Conservation (phyloP, 2,113 vertebrate genomes). For the Chunga burmeisteri region DNA sequence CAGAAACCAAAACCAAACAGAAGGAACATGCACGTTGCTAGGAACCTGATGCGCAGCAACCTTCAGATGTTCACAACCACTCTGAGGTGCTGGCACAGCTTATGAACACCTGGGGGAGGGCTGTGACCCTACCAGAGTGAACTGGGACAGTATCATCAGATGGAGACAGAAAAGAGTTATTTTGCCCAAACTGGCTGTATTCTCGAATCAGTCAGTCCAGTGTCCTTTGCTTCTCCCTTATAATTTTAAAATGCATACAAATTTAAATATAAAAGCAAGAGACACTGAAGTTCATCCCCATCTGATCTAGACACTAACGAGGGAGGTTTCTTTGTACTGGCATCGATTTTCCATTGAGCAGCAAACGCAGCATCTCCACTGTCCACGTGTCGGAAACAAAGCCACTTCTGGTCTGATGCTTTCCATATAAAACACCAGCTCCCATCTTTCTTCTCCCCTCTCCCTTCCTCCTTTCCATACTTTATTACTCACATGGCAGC, state of each 20-base stretch:
- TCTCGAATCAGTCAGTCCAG: background rate
- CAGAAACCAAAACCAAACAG: background rate
- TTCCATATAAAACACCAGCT: constrained; percentile 41
- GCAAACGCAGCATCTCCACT: background rate
- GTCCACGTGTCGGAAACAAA: constrained; percentile 51
- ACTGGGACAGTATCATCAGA: background rate
- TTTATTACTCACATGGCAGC: constrained; percentile 15
- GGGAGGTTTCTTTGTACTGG: constrained; percentile 3
- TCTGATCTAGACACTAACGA: constrained; percentile 10
- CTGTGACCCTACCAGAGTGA: background rate
- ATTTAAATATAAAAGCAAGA: background rate
- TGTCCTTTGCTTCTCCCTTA: background rate
- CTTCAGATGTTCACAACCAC: background rate
- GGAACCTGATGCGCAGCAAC: background rate
- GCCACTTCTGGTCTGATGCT: constrained; percentile 22
- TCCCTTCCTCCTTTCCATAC: background rate
- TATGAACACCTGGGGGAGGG: background rate
- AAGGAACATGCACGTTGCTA: background rate
- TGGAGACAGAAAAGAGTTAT: background rate
- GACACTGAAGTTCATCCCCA: background rate
- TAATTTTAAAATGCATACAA: background rate
- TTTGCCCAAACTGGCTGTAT: background rate
- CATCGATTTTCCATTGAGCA: background rate
- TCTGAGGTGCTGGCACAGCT: background rate
- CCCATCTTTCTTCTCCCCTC: background rate